A percentile compares a stretch with the other conserved stretches of the same genome.
Conservation (phyloP, 2,113 vertebrate species). For the Sylvia atricapilla region DNA sequence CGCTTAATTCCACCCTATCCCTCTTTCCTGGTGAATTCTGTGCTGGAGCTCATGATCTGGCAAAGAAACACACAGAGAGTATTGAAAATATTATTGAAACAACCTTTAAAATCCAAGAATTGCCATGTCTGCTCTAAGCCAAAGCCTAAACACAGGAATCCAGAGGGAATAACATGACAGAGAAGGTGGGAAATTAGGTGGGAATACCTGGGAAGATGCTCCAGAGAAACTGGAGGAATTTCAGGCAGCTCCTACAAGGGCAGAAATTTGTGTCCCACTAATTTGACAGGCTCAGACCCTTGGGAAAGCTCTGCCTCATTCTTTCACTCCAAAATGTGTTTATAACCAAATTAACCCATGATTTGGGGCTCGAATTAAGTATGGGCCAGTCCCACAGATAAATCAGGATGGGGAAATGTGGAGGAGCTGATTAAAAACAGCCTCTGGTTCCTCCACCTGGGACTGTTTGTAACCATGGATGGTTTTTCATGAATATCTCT, state of each 20-base stretch:
- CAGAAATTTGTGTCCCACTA: background rate
- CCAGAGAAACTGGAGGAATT: background rate
- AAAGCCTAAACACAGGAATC: background rate
- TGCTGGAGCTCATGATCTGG: background rate
- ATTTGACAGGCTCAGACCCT: background rate
- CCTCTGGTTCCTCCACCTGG: background rate
- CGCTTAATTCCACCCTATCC: background rate
- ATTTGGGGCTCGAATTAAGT: background rate
- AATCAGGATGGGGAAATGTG: background rate
- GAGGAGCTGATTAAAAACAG: background rate
- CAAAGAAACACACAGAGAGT: background rate
- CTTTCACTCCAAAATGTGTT: background rate
- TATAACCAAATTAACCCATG: background rate
- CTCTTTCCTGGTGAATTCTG: background rate
- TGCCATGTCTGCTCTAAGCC: background rate
- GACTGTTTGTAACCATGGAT: constrained; percentile 4
- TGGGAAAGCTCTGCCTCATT: background rate
- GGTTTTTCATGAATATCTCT: background rate
- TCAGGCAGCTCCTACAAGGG: background rate
- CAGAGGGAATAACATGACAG: background rate
- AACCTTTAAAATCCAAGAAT: background rate
- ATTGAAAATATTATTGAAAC: background rate
- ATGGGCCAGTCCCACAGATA: background rate
- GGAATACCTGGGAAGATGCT: background rate
- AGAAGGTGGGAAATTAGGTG: background rate